Base-by-base conservation (phyloP, 1,140 invertebrate species). In the Drosophila kohkoa region DNA sequence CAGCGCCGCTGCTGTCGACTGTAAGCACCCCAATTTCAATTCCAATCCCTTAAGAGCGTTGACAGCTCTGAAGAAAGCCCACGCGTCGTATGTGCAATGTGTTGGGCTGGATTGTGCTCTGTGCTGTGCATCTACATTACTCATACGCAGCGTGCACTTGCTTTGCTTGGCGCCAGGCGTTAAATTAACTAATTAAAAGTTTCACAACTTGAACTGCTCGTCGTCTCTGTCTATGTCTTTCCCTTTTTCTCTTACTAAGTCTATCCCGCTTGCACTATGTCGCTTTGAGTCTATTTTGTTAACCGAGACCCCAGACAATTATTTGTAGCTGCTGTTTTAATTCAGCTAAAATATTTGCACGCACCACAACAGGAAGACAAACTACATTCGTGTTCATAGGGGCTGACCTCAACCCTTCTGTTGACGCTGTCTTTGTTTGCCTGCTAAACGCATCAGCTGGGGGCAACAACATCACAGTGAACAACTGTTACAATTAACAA, bases 131-230 rank as follows among this genome's bases (percentile, higher is more conserved):
- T 51, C 41, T 54, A 55, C 30, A 88, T 88, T 89, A 85, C 85
- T 88, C 81, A 85, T 88, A 89, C 85, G 81, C 85, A 67, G 65
- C 43, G 45, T 77, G 69, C 52, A 67, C 72, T 63, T 62, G 55
- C 72, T 87, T 70, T 69, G 72, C 71, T 79, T 79, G 85, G 74
- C 71, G 85, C 81, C 81, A 81, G 66, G 72, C 85, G 81, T 81
- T 89, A 81, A 89, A 89, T 89, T 89, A 89, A 89, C 85, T 89
- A 89, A 89, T 89, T 89, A 89, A 89, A 89, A 89, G 77, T 89
- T 89, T 75, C 68, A 79, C 75, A 89, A 74, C 83, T 80, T 63
- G 43, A 73, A 11, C 59, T 25, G 20, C 20, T 20, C 20, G 20
- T 20, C 20, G 1, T 20, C 2, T 20, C 20, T 20, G 3, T 25